Percentiles rank a stretch among this genome's conserved stretches.
phyloP scores from a whole-genome alignment of 1,140 invertebrate species.

The Teleopsis dalmanni region DNA sequence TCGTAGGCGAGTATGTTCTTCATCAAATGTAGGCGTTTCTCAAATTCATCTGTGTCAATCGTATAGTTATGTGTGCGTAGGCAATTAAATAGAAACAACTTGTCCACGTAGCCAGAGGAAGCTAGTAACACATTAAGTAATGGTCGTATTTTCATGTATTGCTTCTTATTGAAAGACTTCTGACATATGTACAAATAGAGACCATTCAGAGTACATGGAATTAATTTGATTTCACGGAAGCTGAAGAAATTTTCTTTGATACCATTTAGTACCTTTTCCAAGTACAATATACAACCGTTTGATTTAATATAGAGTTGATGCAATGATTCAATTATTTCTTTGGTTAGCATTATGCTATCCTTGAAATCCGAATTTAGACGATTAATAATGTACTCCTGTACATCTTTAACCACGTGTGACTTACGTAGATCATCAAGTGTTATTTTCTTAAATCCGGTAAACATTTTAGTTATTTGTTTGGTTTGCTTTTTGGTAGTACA shows the following conservation, averaged over 20 bases:
- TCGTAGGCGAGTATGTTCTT: conserved; percentile 54
- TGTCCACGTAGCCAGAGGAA: conserved; percentile 73
- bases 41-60: conserved; percentile 78
- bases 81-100: conserved; percentile 71
- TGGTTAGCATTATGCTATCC: conserved; percentile 42
- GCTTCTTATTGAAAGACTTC: conserved; percentile 78
- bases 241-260: conserved; percentile 90
- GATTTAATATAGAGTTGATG: conserved; percentile 95
- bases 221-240: conserved; percentile 72
- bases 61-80: conserved; percentile 72
- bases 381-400: conserved; percentile 90
- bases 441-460: conserved; percentile 90
- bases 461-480: conserved; percentile 81
- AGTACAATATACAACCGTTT: conserved; percentile 89
- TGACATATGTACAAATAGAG: conserved; percentile 93
- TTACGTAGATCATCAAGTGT: conserved; percentile 84
- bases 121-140: conserved; percentile 82
- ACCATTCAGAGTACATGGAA: conserved; percentile 90
- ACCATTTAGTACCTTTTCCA: conserved; percentile 88
- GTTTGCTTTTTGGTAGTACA: conserved; percentile 82
- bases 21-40: conserved; percentile 69
- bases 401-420: conserved; percentile 80
- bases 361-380: conserved; percentile 71
- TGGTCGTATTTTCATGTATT: conserved; percentile 72
- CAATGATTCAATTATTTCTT: conserved; percentile 85